Evolutionary conservation across 2,113 vertebrate genomes (phyloP), one percentile per base, ranked within the genome.

Genomic region (Atherinomorus stipes): DNA sequence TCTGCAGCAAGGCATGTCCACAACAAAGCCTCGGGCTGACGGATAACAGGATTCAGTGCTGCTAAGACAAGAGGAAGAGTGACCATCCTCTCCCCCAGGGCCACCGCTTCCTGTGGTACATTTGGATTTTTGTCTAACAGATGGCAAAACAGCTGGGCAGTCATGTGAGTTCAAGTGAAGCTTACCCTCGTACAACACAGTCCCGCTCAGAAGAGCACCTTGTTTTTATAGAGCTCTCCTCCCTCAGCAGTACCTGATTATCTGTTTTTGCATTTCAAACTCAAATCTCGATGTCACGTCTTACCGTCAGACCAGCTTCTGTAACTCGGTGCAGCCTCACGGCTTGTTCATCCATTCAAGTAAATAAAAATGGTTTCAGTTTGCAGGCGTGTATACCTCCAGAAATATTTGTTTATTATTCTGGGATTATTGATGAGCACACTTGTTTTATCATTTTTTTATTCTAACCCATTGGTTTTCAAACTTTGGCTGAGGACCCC

Each of bases 141-240:
- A 90, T 84, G 89, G 68, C 28, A 34, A 22, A 58, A 68, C 84
- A 81, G 80, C 71, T 87, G 85, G 80, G 65, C 63, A 78, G 64
- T 25, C 64, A 47, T 78, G 76, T 28, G 28, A 28, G 6, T 83
- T 69, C 23, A 49, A 26, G 37, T 66, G 45, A 86, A 88, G 79
- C 81, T 88, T 83, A 80, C n/a, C 56, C 54, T 79, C 67, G 76
- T 84, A 57, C 40, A 59, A 79, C 71, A 80, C 72, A 71, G 26
- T 76, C 53, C 34, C 19, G 26, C 61, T 70, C 23, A 22, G 53
- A 78, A 71, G 54, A 38, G 61, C 60, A 68, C 21, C 62, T 68
- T 49, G 57, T 66, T 65, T 79, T 26, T 72, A 38, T 58, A 54
- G 67, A 56, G 51, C 47, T 42, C 11, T 40, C 52, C 13, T 40